phyloP scores from a whole-genome alignment of 2,888 invertebrate genomes.

The Leucoma salicis region DNA sequence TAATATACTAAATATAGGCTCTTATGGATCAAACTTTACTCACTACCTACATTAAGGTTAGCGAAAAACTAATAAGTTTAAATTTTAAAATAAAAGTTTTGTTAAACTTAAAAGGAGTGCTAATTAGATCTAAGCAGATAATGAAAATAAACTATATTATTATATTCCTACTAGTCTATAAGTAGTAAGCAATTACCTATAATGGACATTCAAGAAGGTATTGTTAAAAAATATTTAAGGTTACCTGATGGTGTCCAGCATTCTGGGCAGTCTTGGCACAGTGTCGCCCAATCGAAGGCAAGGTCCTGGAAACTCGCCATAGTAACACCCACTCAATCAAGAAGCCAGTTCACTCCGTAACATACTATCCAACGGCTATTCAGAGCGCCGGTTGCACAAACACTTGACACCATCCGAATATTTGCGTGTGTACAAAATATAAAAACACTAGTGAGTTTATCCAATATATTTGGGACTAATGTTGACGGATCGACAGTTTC shows the following conservation, averaged over 20 bases:
- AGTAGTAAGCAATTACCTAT: no score
- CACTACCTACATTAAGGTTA: no score
- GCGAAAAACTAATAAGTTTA: no score
- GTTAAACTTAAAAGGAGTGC: no score
- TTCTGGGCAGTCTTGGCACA: slow-evolving; percentile 83
- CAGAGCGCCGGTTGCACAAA: slow-evolving; percentile 46
- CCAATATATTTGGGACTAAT: slow-evolving; percentile 29
- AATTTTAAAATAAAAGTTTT: no score
- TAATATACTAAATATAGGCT: no score
- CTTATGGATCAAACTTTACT: no score
- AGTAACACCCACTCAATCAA: slow-evolving; percentile 48
- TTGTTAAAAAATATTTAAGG: no score
- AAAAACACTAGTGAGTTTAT: slow-evolving; percentile 39
- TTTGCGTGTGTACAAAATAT: slow-evolving; percentile 14
- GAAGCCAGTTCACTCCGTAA: slow-evolving; percentile 47
- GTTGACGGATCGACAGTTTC: slow-evolving; percentile 44
- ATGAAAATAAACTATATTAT: no score
- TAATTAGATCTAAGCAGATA: no score
- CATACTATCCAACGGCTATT: slow-evolving; percentile 48
- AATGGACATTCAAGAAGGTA: no score
- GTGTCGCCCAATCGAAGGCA: slow-evolving; percentile 84
- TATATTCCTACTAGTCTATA: no score
- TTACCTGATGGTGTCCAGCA: slow-evolving; percentile 85
- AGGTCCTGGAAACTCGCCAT: slow-evolving; percentile 86
- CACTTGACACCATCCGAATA: slow-evolving; percentile 54